Evolutionary conservation across 2,888 invertebrate genomes (phyloP).

Genomic region (Galerucella calmariensis): DNA sequence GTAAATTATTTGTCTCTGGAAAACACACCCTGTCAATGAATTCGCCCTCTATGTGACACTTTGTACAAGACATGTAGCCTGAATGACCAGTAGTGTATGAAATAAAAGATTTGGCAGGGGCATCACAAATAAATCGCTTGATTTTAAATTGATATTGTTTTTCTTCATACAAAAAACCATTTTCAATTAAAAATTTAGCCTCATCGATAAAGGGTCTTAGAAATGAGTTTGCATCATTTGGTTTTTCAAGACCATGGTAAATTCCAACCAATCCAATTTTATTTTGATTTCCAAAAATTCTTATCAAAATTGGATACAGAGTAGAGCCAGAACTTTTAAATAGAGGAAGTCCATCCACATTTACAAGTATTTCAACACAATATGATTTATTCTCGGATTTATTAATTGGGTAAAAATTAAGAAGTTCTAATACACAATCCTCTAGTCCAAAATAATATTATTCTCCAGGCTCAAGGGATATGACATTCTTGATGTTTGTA

Average conservation of each 20-base stretch:
- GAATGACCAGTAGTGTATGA: constrained; percentile 43
- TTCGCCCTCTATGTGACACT: constrained; percentile 41
- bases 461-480: constrained; percentile 31
- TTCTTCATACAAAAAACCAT: constrained; percentile 19
- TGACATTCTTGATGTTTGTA: constrained; percentile 33
- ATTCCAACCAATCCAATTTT: constrained; percentile 44
- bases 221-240: constrained; percentile 41
- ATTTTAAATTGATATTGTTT: constrained; percentile 37
- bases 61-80: constrained; percentile 47
- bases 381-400: too few species aligned
- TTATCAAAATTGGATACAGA: constrained; percentile 46
- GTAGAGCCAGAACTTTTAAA: constrained; percentile 41
- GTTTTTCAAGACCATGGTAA: constrained; percentile 45
- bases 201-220: constrained; percentile 39
- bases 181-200: constrained; percentile 33
- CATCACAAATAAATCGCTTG: constrained; percentile 45
- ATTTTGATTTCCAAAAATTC: constrained; percentile 25
- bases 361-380: constrained; percentile 31
- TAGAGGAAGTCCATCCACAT: constrained; percentile 42
- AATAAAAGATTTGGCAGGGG: constrained; percentile 45
- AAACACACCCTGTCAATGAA: constrained; percentile 39
- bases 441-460: constrained; percentile 31
- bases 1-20: constrained; percentile 30
- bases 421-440: constrained; percentile 11
- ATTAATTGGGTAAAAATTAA: constrained; percentile 16